Evolutionary conservation across 2,888 invertebrate genomes (phyloP).

Genomic region (Pseudococcus longispinus): DNA sequence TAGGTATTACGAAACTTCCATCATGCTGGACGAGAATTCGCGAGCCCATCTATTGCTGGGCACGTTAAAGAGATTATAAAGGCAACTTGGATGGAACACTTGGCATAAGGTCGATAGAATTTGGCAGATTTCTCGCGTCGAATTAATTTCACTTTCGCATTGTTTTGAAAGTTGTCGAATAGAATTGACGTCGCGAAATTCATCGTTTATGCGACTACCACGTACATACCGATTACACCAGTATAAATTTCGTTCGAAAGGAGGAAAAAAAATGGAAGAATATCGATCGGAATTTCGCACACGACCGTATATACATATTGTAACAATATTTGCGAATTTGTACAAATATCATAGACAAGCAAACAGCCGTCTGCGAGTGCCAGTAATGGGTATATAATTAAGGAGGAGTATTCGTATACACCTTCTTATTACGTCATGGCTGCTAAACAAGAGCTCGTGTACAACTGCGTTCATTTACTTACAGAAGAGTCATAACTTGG

Average conservation of each 20-base stretch:
- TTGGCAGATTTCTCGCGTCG: background rate
- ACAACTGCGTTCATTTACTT: background rate
- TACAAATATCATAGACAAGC: background rate
- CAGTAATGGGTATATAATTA: background rate
- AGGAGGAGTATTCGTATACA: background rate
- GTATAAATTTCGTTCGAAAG: background rate
- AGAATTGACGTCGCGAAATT: background rate
- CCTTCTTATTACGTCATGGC: slow-evolving; percentile 9
- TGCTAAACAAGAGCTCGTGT: background rate
- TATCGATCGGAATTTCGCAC: background rate
- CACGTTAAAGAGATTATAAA: background rate
- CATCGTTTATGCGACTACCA: background rate
- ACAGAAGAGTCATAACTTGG: background rate
- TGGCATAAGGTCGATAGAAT: background rate
- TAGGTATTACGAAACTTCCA: background rate
- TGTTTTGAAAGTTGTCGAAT: background rate
- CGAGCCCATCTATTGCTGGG: background rate
- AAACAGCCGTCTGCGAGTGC: background rate
- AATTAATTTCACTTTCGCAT: slow-evolving; percentile 3
- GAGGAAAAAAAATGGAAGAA: background rate
- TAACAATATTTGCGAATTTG: background rate
- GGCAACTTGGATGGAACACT: background rate
- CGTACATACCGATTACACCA: background rate
- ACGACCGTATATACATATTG: background rate
- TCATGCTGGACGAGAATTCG: background rate